A percentile compares a stretch with the other conserved stretches of the same genome.
Conservation (phyloP, 2,797 vertebrate genomes). For the Erpetoichthys calabaricus region DNA sequence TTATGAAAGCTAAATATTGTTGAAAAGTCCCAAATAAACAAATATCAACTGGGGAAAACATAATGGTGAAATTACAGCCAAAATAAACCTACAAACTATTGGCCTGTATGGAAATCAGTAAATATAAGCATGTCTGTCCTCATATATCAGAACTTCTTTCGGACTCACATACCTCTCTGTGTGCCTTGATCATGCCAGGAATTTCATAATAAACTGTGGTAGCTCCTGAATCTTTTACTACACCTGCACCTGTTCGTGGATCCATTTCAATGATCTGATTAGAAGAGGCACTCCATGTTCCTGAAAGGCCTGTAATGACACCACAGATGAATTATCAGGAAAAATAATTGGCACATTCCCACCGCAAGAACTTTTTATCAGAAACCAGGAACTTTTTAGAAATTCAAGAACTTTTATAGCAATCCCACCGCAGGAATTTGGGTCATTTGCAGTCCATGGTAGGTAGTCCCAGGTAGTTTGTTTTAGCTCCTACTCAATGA, state of each 20-base stretch:
- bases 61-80: too few relatives aligned
- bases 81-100: too few relatives aligned
- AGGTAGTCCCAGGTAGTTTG: background rate
- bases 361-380: background rate
- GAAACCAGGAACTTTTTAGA: too few relatives aligned
- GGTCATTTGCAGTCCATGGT: too few relatives aligned
- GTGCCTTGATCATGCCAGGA: conserved; percentile 36
- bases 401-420: too few relatives aligned
- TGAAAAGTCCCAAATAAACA: too few relatives aligned
- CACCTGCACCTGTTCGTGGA: conserved; percentile 27
- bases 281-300: conserved; percentile 31
- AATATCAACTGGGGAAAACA: too few relatives aligned
- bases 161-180: conserved; percentile 30
- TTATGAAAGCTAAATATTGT: too few relatives aligned
- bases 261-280: conserved; percentile 26
- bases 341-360: background rate
- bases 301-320: conserved; percentile 28
- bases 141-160: too few relatives aligned
- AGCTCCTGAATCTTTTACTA: conserved; percentile 29
- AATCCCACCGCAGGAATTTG: too few relatives aligned
- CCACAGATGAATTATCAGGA: conserved; percentile 5
- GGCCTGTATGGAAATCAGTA: too few relatives aligned
- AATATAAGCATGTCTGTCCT: too few relatives aligned
- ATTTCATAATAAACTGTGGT: conserved; percentile 36
- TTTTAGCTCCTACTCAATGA: background rate